phyloP scores from a whole-genome alignment of 2,797 vertebrate genomes.

The Huso huso region DNA sequence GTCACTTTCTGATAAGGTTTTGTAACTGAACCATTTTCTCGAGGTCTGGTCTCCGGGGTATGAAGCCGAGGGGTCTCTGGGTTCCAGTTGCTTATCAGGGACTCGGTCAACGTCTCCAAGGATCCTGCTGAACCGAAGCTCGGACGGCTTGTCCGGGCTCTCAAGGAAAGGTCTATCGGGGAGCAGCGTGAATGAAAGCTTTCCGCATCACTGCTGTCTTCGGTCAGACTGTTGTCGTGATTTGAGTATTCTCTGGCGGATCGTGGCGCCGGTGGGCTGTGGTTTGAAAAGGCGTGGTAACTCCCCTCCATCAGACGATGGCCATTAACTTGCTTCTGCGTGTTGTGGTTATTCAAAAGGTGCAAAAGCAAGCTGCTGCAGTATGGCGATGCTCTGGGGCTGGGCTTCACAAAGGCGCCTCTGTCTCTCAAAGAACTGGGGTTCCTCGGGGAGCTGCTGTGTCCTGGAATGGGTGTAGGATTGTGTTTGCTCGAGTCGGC shows the following conservation, averaged over 20 bases:
- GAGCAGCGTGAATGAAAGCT: conserved; percentile 89
- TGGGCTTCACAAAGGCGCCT: conserved; percentile 68
- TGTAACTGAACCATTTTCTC: conserved; percentile 67
- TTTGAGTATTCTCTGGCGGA: conserved; percentile 85
- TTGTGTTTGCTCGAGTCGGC: conserved; percentile 56
- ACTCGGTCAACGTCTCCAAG: conserved; percentile 84
- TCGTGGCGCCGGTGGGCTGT: conserved; percentile 69
- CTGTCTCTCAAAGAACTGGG: conserved; percentile 64
- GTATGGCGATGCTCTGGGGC: conserved; percentile 73
- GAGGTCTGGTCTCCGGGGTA: conserved; percentile 63
- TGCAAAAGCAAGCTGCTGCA: conserved; percentile 90
- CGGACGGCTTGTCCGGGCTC: conserved; percentile 63
- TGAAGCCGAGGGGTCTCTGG: conserved; percentile 72
- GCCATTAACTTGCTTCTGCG: conserved; percentile 73
- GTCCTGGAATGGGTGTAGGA: conserved; percentile 58
- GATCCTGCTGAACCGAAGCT: conserved; percentile 55
- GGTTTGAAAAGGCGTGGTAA: conserved; percentile 65
- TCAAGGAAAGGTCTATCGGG: conserved; percentile 94
- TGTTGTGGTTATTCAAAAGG: conserved; percentile 90
- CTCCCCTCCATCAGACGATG: conserved; percentile 73
- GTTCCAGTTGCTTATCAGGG: conserved; percentile 88
- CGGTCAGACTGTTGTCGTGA: conserved; percentile 82
- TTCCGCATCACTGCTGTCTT: conserved; percentile 90
- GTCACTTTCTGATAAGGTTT: conserved; percentile 92
- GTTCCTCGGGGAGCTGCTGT: conserved; percentile 47